A percentile compares a stretch with the other conserved stretches of the same genome.
phyloP scores from a whole-genome alignment of 2,113 vertebrate genomes.

The Seriola rivoliana region DNA sequence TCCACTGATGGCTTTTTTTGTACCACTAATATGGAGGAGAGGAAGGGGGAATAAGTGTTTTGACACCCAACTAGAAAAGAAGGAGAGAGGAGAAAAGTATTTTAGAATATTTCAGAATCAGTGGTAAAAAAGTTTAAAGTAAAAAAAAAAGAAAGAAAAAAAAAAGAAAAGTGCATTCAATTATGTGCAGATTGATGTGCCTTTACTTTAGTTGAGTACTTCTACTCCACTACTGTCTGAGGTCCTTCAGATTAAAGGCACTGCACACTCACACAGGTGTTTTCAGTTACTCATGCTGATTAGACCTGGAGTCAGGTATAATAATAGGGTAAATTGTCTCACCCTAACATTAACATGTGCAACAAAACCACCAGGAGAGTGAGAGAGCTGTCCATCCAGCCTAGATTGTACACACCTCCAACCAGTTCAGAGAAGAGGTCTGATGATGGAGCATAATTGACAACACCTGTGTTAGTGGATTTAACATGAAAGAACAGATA shows the following conservation, averaged over 20 bases:
- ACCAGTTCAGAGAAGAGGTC: background rate
- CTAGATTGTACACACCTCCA: background rate
- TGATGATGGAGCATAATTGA: background rate
- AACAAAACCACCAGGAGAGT: background rate
- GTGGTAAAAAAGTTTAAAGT: no score
- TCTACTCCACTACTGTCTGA: background rate
- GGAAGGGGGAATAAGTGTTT: conserved; percentile 18
- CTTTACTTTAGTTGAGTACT: no score
- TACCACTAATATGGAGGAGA: conserved; percentile 10
- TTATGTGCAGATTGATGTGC: background rate
- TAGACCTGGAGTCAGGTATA: background rate
- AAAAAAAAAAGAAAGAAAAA: no score
- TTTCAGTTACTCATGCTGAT: conserved; percentile 25
- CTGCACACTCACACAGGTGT: conserved; percentile 1
- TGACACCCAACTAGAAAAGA: conserved; percentile 1
- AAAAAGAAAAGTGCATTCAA: background rate
- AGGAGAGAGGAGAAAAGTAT: conserved; percentile 15
- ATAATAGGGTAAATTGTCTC: background rate
- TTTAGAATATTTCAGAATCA: conserved; percentile 3
- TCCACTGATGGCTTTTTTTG: conserved; percentile 32
- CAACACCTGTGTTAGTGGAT: background rate
- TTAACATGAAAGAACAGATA: no score
- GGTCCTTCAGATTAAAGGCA: no score
- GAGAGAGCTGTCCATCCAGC: background rate
- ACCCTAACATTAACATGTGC: background rate